phyloP scores from a whole-genome alignment of 92 coral and sea anemone species.

The Porites rus region DNA sequence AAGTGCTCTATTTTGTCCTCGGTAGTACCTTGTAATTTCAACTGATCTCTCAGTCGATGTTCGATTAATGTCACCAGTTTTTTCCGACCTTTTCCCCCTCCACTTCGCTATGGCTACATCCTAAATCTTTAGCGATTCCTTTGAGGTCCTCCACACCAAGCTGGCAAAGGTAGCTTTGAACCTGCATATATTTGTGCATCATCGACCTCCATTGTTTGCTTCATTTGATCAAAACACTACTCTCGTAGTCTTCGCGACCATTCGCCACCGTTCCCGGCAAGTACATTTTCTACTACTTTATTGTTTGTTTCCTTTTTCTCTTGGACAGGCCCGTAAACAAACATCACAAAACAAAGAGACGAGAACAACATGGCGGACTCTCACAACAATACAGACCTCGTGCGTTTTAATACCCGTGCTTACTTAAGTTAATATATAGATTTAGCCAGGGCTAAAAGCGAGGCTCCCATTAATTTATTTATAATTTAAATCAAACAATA shows the following conservation, averaged over 20 bases:
- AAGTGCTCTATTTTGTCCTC: background rate
- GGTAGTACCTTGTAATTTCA: conserved; percentile 1
- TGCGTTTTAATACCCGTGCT: too few relatives aligned
- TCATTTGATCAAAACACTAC: background rate
- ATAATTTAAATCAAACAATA: too few relatives aligned
- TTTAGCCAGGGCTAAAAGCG: too few relatives aligned
- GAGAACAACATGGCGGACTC: too few relatives aligned
- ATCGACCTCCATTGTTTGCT: conserved; percentile 20
- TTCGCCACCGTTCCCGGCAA: background rate
- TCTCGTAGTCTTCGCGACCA: background rate
- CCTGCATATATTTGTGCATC: conserved; percentile 14
- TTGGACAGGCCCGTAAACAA: too few relatives aligned
- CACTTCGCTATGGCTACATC: conserved; percentile 20
- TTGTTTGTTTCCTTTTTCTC: too few relatives aligned
- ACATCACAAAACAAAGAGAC: too few relatives aligned
- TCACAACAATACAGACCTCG: too few relatives aligned
- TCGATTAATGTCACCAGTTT: conserved; percentile 17
- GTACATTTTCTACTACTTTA: too few relatives aligned
- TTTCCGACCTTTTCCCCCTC: conserved; percentile 3
- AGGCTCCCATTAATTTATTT: too few relatives aligned
- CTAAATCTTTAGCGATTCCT: conserved; percentile 10
- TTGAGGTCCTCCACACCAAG: conserved; percentile 9
- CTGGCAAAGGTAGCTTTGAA: conserved; percentile 27
- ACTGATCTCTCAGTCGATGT: conserved; percentile 4
- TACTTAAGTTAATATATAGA: too few relatives aligned